These are phyloP conservation scores for Morone saxatilis DNA, from an alignment of 2,113 vertebrate genomes.

Conservation along the genomic window DNA sequence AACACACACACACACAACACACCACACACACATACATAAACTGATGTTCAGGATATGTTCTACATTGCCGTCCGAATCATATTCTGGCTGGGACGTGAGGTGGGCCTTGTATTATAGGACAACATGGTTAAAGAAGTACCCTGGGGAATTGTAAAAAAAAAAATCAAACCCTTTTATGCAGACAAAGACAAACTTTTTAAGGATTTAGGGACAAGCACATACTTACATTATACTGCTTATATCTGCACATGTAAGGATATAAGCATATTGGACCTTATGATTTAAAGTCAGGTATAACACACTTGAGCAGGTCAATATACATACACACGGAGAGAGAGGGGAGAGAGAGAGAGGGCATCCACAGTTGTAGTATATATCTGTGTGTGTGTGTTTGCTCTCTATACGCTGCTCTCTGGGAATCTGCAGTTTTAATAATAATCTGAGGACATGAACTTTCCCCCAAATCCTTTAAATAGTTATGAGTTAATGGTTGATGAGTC, in stretches of 20 bases:
- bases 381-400: conserved; percentile 1
- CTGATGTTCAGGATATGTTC: conserved; percentile 31
- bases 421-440: conserved; percentile 88
- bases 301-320: conserved; percentile 6
- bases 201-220: conserved; percentile 11
- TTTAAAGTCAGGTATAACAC: neutral
- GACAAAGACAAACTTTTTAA: neutral
- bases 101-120: conserved; percentile 20
- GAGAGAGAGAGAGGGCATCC: neutral
- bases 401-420: conserved; percentile 89
- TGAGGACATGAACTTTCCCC: conserved; percentile 94
- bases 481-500: conserved; percentile 91
- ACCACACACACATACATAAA: conserved; percentile 15
- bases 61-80: conserved; percentile 17
- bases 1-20: conserved; percentile 9
- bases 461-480: conserved; percentile 95
- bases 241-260: conserved; percentile 16
- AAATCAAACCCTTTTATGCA: neutral
- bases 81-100: conserved; percentile 4
- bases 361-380: neutral
- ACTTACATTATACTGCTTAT: neutral
- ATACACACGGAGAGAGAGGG: neutral
- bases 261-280: neutral
- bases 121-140: conserved; percentile 10
- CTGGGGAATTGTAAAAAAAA: conserved; percentile 22